These are phyloP conservation scores for Agonopterix arenella DNA, from an alignment of 2,888 invertebrate genomes.

Conservation along the genomic window DNA sequence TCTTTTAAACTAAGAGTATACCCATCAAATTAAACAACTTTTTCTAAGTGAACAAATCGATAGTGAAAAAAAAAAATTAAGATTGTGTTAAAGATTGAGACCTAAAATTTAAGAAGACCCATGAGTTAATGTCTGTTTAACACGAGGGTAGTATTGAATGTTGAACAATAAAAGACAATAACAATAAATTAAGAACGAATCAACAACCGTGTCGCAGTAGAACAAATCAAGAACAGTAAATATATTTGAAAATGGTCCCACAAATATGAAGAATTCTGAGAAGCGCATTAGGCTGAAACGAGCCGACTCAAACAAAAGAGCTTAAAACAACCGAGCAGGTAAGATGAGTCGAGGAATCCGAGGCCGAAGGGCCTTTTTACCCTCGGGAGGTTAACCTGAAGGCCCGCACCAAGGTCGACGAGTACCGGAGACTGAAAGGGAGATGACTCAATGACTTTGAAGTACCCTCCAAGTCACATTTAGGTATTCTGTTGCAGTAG, in stretches of 20 bases:
- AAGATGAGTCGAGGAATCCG: constrained; percentile 43
- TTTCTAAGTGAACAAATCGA: no score
- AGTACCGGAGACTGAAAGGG: constrained; percentile 38
- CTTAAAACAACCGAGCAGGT: constrained; percentile 35
- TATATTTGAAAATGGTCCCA: no score
- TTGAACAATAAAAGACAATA: no score
- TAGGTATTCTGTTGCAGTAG: constrained; percentile 37
- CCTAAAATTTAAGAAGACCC: no score
- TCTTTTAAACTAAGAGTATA: no score
- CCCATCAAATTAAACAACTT: no score
- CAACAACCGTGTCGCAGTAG: no score
- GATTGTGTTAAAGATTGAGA: no score
- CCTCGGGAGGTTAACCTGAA: constrained; percentile 57
- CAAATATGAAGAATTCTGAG: neutral
- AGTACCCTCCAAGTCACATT: constrained; percentile 47
- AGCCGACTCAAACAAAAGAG: constrained; percentile 26
- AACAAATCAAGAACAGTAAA: no score
- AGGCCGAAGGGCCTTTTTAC: constrained; percentile 47
- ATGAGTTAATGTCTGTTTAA: no score
- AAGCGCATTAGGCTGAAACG: neutral
- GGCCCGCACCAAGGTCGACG: constrained; percentile 53
- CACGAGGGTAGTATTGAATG: neutral
- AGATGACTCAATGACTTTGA: constrained; percentile 61
- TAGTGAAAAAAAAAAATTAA: no score
- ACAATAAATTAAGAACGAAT: no score